Conservation (phyloP, 1,140 invertebrate species). For the Camponotus vicinus region DNA sequence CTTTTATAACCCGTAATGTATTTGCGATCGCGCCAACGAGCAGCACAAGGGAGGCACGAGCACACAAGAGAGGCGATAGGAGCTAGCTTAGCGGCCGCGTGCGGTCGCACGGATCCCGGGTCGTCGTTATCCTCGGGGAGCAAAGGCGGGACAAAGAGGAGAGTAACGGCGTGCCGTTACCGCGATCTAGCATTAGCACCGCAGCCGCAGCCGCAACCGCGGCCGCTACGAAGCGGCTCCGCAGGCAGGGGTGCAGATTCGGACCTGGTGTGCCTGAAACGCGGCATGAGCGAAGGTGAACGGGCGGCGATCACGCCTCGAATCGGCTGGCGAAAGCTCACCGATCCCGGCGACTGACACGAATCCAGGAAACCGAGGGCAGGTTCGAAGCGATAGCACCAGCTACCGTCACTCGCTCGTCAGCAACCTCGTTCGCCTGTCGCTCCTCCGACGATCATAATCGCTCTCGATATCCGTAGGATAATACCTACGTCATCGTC, state of each 20-base stretch:
- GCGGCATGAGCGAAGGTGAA: slow-evolving; percentile 83
- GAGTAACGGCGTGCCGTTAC: background rate
- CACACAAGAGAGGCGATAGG: slow-evolving; percentile 71
- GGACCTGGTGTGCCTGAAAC: slow-evolving; percentile 68
- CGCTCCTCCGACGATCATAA: slow-evolving; percentile 22
- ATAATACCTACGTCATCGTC: background rate
- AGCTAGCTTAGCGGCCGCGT: slow-evolving; percentile 40
- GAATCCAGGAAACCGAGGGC: slow-evolving; percentile 73
- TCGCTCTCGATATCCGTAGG: slow-evolving; percentile 13
- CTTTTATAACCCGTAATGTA: slow-evolving; percentile 84
- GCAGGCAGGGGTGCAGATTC: slow-evolving; percentile 15
- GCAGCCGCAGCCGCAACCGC: slow-evolving; percentile 36
- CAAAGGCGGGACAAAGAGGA: slow-evolving; percentile 53
- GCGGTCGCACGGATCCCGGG: slow-evolving; percentile 45
- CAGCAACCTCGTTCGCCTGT: slow-evolving; percentile 58
- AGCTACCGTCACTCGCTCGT: slow-evolving; percentile 65
- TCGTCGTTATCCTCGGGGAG: slow-evolving; percentile 43
- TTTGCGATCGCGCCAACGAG: slow-evolving; percentile 80
- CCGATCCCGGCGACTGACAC: slow-evolving; percentile 86
- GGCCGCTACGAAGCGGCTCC: slow-evolving; percentile 36
- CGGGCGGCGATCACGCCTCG: slow-evolving; percentile 80
- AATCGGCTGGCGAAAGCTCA: slow-evolving; percentile 85
- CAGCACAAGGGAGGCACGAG: slow-evolving; percentile 82
- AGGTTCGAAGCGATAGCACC: slow-evolving; percentile 84
- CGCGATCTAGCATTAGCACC: slow-evolving; percentile 45